Percentiles rank a stretch among this genome's conserved stretches.
phyloP scores from a whole-genome alignment of 2,113 vertebrate species.

The Pyxicephalus adspersus region DNA sequence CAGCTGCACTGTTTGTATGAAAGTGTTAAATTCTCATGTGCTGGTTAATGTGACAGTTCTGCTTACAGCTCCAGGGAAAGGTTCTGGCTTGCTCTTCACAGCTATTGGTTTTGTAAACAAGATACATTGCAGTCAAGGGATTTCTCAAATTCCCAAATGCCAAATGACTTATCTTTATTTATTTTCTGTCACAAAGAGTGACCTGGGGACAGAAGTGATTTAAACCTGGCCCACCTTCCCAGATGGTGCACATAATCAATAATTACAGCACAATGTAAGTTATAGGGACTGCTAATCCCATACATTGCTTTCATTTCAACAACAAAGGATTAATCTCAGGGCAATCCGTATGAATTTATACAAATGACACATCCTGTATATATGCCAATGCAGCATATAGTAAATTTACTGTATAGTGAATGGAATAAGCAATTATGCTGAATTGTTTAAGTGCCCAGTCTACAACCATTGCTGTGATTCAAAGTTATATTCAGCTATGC shows the following conservation, averaged over 20 bases:
- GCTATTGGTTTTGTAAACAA: constrained; percentile 44
- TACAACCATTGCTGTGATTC: too few relatives aligned
- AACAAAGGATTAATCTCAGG: too few relatives aligned
- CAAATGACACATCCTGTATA: too few relatives aligned
- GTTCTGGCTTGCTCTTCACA: constrained; percentile 14
- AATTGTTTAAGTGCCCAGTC: too few relatives aligned
- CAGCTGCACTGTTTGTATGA: too few relatives aligned
- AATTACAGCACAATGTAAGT: not conserved
- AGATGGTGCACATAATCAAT: constrained; percentile 13
- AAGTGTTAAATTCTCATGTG: constrained; percentile 22
- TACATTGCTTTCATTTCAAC: not conserved
- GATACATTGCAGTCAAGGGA: constrained; percentile 41
- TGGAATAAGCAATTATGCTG: too few relatives aligned
- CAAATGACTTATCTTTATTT: constrained; percentile 32
- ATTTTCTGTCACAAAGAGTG: constrained; percentile 22
- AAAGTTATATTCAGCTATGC: too few relatives aligned
- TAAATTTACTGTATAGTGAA: too few relatives aligned
- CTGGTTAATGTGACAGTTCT: not conserved
- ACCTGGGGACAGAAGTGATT: constrained; percentile 27
- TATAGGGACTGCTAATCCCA: not conserved
- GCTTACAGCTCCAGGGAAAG: constrained; percentile 26
- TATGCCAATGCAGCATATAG: too few relatives aligned
- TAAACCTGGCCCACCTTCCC: not conserved
- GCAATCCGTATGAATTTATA: too few relatives aligned
- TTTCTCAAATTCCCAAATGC: constrained; percentile 35